Evolutionary conservation across 2,797 vertebrate genomes (phyloP).

Genomic region (Coilia nasus): DNA sequence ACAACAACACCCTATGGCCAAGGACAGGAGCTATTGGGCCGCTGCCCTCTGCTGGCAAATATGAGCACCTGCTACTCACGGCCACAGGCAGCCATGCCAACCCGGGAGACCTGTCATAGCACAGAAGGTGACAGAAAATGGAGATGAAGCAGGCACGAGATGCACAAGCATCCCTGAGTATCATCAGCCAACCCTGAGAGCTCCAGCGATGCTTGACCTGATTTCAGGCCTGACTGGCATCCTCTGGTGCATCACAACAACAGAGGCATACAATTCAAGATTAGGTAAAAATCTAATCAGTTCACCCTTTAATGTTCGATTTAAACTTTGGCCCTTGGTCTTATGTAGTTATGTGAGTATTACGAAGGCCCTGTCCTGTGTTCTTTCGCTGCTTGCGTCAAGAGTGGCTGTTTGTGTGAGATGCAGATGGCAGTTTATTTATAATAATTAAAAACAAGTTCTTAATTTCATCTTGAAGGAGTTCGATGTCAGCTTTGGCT

Average conservation of each 20-base stretch:
- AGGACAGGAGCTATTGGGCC: constrained; percentile 40
- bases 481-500: neutral
- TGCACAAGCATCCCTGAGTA: constrained; percentile 25
- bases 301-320: neutral
- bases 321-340: neutral
- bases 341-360: neutral
- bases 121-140: neutral
- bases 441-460: neutral
- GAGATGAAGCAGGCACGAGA: constrained; percentile 3
- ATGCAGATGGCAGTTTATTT: neutral
- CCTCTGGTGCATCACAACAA: neutral
- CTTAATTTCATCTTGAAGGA: constrained; percentile 2
- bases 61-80: neutral
- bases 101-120: neutral
- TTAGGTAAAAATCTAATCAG: neutral
- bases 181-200: constrained; percentile 42
- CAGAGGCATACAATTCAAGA: neutral
- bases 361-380: neutral
- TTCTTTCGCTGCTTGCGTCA: neutral
- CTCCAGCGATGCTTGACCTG: neutral
- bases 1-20: neutral
- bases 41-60: constrained; percentile 62
- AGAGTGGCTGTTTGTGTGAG: neutral
- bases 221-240: too few relatives aligned
- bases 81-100: neutral